These are phyloP conservation scores for Serranus cabrilla DNA, from an alignment of 2,797 vertebrate genomes.

Conservation along the genomic window DNA sequence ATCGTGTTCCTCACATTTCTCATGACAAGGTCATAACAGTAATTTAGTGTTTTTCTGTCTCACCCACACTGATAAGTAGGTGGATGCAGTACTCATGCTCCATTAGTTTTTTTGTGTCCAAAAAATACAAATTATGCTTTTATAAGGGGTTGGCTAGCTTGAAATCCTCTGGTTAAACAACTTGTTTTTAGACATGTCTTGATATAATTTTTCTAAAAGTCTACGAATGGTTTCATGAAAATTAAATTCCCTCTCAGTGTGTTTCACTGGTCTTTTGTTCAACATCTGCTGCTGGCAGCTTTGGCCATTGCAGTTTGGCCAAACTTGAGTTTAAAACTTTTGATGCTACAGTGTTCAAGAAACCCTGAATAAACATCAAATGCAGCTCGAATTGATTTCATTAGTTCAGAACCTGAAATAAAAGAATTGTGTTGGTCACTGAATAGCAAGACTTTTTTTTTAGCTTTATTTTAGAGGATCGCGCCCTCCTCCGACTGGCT, in stretches of 20 bases:
- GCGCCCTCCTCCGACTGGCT: background rate
- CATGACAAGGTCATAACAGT: conserved; percentile 20
- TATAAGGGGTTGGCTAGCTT: background rate
- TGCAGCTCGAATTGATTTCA: background rate
- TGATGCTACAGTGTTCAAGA: background rate
- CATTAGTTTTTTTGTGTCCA: conserved; percentile 20
- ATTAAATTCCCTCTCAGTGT: background rate
- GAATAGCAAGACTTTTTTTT: background rate
- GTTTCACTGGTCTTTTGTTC: background rate
- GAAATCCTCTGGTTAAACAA: background rate
- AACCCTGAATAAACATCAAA: background rate
- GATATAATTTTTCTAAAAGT: background rate
- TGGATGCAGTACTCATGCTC: conserved; percentile 20
- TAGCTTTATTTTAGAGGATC: background rate
- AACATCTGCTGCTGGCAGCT: background rate
- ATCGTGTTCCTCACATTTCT: conserved; percentile 10
- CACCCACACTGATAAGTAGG: conserved; percentile 12
- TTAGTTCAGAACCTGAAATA: background rate
- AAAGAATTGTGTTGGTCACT: conserved; percentile 3
- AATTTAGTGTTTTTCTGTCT: conserved; percentile 11
- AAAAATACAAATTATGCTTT: conserved; percentile 50
- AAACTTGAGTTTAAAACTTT: background rate
- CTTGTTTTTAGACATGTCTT: background rate
- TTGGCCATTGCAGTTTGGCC: background rate
- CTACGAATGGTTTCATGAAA: too few species aligned